phyloP scores from a whole-genome alignment of 2,797 vertebrate species.

The Cuniculus paca region DNA sequence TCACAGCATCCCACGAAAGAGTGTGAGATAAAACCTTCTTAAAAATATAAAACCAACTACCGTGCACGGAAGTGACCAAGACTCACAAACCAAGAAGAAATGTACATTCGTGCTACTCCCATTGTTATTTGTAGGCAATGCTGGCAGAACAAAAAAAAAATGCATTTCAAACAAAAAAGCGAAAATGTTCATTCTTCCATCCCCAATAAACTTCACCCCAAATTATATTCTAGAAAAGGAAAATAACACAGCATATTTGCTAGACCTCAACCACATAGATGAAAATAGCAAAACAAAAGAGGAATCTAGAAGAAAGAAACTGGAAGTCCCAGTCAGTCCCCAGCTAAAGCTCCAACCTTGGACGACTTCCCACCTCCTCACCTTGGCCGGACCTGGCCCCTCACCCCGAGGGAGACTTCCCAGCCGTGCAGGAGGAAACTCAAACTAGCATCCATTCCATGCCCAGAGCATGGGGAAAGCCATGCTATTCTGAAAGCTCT shows the following conservation, averaged over 20 bases:
- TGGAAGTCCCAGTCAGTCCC: not conserved
- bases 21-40: not conserved
- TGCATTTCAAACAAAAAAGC: constrained; percentile 35
- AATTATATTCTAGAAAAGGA: constrained; percentile 32
- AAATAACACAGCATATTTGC: constrained; percentile 47
- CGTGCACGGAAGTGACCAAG: not conserved
- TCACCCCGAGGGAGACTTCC: constrained; percentile 15
- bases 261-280: constrained; percentile 15
- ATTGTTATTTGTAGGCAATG: not conserved
- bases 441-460: constrained; percentile 7
- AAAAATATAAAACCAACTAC: constrained; percentile 11
- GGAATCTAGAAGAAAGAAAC: constrained; percentile 44
- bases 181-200: not conserved
- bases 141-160: not conserved
- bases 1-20: not conserved
- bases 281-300: constrained; percentile 60
- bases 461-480: constrained; percentile 30
- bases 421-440: constrained; percentile 11
- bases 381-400: constrained; percentile 32
- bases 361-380: constrained; percentile 49
- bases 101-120: not conserved
- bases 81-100: constrained; percentile 28
- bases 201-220: not conserved
- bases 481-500: constrained; percentile 36
- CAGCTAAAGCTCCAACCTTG: not conserved